Evolutionary conservation across 2,888 invertebrate genomes (phyloP).

Genomic region (Epinotia demarniana): DNA sequence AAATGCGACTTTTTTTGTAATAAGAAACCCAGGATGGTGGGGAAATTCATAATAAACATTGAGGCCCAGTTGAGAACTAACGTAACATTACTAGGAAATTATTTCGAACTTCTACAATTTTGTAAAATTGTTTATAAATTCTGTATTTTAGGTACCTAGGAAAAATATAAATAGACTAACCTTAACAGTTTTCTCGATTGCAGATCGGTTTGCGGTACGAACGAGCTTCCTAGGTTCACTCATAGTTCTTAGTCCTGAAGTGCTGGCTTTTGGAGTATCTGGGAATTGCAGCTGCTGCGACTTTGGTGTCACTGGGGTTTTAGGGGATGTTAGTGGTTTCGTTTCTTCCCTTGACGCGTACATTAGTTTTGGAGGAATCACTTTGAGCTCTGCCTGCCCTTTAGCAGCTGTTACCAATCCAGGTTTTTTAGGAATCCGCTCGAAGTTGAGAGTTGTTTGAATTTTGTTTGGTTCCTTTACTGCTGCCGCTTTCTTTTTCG

Average conservation of each 20-base stretch:
- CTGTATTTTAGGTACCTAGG: too few relatives aligned
- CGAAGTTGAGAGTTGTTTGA: slow-evolving; percentile 81
- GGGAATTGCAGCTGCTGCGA: slow-evolving; percentile 53
- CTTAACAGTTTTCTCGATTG: slow-evolving; percentile 68
- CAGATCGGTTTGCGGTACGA: slow-evolving; percentile 61
- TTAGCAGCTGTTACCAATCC: slow-evolving; percentile 51
- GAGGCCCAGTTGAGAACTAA: too few relatives aligned
- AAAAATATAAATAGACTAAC: neutral
- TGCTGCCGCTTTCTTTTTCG: slow-evolving; percentile 62
- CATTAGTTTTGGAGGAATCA: slow-evolving; percentile 55
- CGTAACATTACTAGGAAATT: too few relatives aligned
- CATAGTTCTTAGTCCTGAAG: slow-evolving; percentile 60
- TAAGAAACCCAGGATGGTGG: too few relatives aligned
- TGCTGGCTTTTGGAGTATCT: slow-evolving; percentile 69
- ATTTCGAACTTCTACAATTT: too few relatives aligned
- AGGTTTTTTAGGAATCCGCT: slow-evolving; percentile 69
- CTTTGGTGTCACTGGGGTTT: slow-evolving; percentile 54
- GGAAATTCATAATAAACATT: too few relatives aligned
- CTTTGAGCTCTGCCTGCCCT: slow-evolving; percentile 58
- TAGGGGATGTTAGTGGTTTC: slow-evolving; percentile 56
- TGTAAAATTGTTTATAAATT: too few relatives aligned
- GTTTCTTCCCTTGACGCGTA: slow-evolving; percentile 60
- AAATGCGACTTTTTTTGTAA: too few relatives aligned
- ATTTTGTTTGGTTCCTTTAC: slow-evolving; percentile 66
- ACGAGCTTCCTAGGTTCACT: slow-evolving; percentile 66